phyloP scores from a whole-genome alignment of 2,113 vertebrate genomes.

The Hoplias malabaricus region DNA sequence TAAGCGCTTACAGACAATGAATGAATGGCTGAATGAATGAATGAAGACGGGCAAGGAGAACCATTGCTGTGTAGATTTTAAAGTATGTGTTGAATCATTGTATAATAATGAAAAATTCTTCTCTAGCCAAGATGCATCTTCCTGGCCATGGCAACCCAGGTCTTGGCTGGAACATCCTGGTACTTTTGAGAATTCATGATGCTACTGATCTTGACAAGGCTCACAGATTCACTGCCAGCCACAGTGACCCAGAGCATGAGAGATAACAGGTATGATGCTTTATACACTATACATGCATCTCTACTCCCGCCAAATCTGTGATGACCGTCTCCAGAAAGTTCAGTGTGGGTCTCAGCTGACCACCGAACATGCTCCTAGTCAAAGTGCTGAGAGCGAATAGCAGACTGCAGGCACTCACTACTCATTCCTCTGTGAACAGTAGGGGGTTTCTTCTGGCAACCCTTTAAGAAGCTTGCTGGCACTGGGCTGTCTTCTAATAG shows the following conservation, averaged over 20 bases:
- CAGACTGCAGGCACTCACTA: not conserved
- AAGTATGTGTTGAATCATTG: not conserved
- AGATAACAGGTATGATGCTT: slow-evolving; percentile 1
- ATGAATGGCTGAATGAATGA: no score
- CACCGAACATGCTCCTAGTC: not conserved
- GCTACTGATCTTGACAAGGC: slow-evolving; percentile 3
- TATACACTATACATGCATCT: not conserved
- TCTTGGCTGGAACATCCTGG: slow-evolving; percentile 8
- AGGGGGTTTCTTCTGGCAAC: not conserved
- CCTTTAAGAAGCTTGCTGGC: not conserved
- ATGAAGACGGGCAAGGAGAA: no score
- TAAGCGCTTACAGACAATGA: no score
- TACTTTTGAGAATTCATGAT: slow-evolving; percentile 22
- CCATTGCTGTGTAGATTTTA: not conserved
- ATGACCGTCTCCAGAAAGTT: not conserved
- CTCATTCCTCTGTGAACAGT: not conserved
- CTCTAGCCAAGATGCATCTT: slow-evolving; percentile 6
- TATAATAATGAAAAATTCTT: not conserved
- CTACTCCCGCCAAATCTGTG: not conserved
- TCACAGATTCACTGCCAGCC: not conserved
- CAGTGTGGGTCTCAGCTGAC: not conserved
- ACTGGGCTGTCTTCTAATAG: not conserved
- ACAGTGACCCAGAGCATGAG: not conserved
- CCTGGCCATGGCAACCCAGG: not conserved
- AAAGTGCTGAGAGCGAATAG: not conserved